Evolutionary conservation across 2,113 vertebrate species (phyloP), one percentile per base, ranked within the genome.

Genomic region (Apaloderma vittatum): DNA sequence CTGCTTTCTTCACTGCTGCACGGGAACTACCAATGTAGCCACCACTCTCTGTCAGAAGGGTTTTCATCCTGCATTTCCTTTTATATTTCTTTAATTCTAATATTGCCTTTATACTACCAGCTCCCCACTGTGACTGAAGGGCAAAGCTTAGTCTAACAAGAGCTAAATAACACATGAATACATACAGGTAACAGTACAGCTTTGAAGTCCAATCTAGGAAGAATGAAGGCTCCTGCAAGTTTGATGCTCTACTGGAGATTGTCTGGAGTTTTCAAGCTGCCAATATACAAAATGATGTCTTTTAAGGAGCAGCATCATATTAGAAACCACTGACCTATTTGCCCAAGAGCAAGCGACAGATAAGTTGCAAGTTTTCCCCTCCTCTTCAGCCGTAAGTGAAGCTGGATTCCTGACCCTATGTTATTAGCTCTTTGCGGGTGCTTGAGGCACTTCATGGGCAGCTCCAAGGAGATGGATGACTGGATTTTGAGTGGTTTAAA

Each of bases 71-170:
- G 29, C 11, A 1, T 93, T 86, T 85, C 59, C 48, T 86, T 91
- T 90, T 52, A 82, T 65, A 74, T 22, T 24, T 37, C 51, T 49
- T 66, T n/a, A 11, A 88, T 86, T 92, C 45, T 68, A 94, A 66
- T 94, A 55, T 48, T 86, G 45, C 29, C 51, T 94, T 95, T 93
- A 40, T 95, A 91, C 75, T 94, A 91, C 58, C 30, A 52, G 20
- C 65, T 96, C 46, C 88, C 63, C 40, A 68, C 86, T 76, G 75
- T 0, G n/a, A 86, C 73, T 76, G 97, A 80, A 97, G 80, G 91
- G 90, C 88, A 96, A 93, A 94, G 85, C 85, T 94, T 95, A 94
- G 82, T 83, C 83, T 86, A 93, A 95, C 86, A 96, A 95, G 55
- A 90, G 49, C 76, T 91, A 81, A 92, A 71, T 89, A 59, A 85